Percentiles rank a stretch among this genome's conserved stretches.
phyloP scores from a whole-genome alignment of 2,797 vertebrate species.

The Urophycis tenuis region DNA sequence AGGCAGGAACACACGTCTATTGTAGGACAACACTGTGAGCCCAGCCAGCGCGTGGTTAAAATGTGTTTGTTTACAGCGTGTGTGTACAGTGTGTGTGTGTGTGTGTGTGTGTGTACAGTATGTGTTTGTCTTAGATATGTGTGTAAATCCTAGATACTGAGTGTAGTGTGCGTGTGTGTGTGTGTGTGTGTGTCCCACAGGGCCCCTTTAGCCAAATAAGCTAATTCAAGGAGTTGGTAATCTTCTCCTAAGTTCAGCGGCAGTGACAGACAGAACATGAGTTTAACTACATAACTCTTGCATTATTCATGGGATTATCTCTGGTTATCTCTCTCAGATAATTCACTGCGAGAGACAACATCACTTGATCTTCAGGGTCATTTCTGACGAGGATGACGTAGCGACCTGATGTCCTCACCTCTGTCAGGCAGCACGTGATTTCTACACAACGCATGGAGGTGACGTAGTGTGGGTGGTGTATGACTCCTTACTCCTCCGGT shows the following conservation, averaged over 20 bases:
- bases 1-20: neutral
- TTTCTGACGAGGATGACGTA: too few species aligned
- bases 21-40: neutral
- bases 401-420: too few species aligned
- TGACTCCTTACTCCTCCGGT: too few species aligned
- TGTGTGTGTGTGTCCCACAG: neutral
- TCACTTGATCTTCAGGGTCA: too few species aligned
- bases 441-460: too few species aligned
- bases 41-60: neutral
- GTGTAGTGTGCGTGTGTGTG: neutral
- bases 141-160: neutral
- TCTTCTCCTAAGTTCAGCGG: neutral
- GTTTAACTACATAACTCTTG: too few species aligned
- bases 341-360: too few species aligned
- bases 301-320: too few species aligned
- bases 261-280: neutral
- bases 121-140: neutral
- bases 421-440: too few species aligned
- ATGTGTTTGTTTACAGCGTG: neutral
- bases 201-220: neutral
- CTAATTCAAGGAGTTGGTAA: slow-evolving; percentile 4
- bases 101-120: neutral
- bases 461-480: too few species aligned
- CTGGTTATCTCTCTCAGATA: too few species aligned
- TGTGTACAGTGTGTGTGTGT: neutral